Evolutionary conservation across 2,113 vertebrate genomes (phyloP).

Genomic region (Tychaedon coryphoeus): DNA sequence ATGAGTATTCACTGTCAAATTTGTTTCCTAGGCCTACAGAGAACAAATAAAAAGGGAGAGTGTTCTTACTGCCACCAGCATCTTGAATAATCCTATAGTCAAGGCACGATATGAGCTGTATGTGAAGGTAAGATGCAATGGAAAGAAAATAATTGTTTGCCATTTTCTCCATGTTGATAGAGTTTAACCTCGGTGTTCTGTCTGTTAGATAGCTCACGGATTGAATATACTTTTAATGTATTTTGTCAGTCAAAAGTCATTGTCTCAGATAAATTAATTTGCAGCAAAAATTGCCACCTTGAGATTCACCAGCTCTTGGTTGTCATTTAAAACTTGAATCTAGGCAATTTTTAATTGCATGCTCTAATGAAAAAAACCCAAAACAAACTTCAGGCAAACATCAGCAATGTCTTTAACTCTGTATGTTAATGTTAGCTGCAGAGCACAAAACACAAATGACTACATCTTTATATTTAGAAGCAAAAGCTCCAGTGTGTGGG

Average conservation of each 20-base stretch:
- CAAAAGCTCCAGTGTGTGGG: neutral
- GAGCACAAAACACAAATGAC: neutral
- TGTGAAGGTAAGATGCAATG: conserved; percentile 80
- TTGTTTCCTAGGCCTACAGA: conserved; percentile 78
- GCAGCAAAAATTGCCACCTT: neutral
- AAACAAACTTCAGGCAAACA: neutral
- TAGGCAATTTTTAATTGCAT: neutral
- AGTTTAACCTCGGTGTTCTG: neutral
- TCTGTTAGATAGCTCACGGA: neutral
- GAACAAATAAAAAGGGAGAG: conserved; percentile 88
- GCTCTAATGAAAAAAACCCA: accelerated
- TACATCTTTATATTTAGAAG: neutral
- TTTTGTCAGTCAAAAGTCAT: neutral
- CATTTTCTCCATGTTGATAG: neutral
- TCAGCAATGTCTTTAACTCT: neutral
- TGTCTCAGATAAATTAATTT: neutral
- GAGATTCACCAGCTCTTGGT: neutral
- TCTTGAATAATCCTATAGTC: conserved; percentile 86
- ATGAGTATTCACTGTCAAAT: neutral
- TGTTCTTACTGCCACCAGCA: conserved; percentile 85
- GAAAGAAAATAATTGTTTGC: neutral
- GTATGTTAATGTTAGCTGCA: neutral
- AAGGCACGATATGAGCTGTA: conserved; percentile 84
- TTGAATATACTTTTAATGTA: neutral
- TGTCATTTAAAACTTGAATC: neutral